Evolutionary conservation across 2,113 vertebrate species (phyloP).

Genomic region (Onychostoma macrolepis): DNA sequence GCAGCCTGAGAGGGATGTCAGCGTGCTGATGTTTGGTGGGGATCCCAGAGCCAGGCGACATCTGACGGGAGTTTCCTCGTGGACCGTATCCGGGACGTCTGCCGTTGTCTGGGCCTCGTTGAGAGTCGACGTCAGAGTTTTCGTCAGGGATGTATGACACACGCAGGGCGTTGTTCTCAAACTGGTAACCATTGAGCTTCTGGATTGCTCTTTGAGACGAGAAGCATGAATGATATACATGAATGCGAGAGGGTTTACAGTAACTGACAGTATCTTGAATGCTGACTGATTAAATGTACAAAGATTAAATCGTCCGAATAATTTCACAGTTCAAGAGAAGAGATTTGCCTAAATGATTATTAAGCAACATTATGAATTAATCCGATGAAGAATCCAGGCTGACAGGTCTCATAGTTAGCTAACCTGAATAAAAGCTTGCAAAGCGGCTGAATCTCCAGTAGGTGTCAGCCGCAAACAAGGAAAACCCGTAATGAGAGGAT

Average conservation of each 20-base stretch:
- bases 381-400: neutral
- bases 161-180: slow-evolving; percentile 88
- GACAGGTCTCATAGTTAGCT: neutral
- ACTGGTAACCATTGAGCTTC: slow-evolving; percentile 93
- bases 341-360: neutral
- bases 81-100: slow-evolving; percentile 83
- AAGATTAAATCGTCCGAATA: neutral
- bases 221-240: slow-evolving; percentile 3
- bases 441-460: slow-evolving; percentile 40
- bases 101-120: slow-evolving; percentile 84
- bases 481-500: neutral
- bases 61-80: slow-evolving; percentile 78
- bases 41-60: slow-evolving; percentile 81
- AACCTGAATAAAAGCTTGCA: neutral
- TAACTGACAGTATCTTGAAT: neutral
- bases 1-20: slow-evolving; percentile 90
- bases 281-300: slow-evolving; percentile 10
- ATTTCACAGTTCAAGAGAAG: neutral
- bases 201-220: slow-evolving; percentile 84
- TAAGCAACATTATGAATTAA: neutral
- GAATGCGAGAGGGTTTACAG: neutral
- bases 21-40: slow-evolving; percentile 85
- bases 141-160: slow-evolving; percentile 95
- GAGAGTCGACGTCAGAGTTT: slow-evolving; percentile 72
- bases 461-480: slow-evolving; percentile 51